A percentile compares a stretch with the other conserved stretches of the same genome.
Evolutionary conservation across 2,797 vertebrate genomes (phyloP).

Genomic region (Odontamblyopus rebecca): DNA sequence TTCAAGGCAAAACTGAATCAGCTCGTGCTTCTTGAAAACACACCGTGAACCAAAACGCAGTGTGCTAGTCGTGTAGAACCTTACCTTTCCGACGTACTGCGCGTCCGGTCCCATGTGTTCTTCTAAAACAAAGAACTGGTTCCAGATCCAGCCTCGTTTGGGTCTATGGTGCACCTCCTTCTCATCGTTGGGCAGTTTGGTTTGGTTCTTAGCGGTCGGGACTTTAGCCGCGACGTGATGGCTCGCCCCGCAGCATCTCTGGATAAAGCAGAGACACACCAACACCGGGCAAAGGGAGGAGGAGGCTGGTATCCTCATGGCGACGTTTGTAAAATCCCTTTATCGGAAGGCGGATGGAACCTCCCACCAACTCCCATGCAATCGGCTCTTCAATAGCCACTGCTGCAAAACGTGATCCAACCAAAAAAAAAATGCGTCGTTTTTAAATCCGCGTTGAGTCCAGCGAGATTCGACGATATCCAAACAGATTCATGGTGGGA

Average conservation of each 20-base stretch:
- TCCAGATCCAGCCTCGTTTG: conserved; percentile 99
- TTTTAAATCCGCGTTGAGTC: conserved; percentile 75
- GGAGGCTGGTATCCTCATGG: conserved; percentile 92
- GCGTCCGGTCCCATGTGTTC: conserved; percentile 96
- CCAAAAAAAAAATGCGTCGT: conserved; percentile 33
- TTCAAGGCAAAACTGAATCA: not conserved
- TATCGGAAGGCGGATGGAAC: conserved; percentile 54
- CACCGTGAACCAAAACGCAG: not conserved
- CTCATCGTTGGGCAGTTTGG: conserved; percentile 86
- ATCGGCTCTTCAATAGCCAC: conserved; percentile 43
- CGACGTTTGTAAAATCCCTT: conserved; percentile 70
- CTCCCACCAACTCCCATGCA: conserved; percentile 59
- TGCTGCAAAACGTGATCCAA: conserved; percentile 58
- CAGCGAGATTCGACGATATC: conserved; percentile 74
- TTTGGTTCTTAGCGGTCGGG: conserved; percentile 85
- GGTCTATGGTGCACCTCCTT: conserved; percentile 97
- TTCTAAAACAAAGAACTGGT: conserved; percentile 99
- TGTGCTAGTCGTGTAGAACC: conserved; percentile 17
- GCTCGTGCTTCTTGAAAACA: not conserved
- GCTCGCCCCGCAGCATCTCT: conserved; percentile 85
- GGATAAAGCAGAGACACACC: conserved; percentile 96
- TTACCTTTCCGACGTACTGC: conserved; percentile 97
- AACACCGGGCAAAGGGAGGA: conserved; percentile 93
- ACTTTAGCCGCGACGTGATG: conserved; percentile 80
- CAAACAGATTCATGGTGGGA: conserved; percentile 84